phyloP scores from a whole-genome alignment of 2,797 vertebrate genomes.

The Serranus cabrilla region DNA sequence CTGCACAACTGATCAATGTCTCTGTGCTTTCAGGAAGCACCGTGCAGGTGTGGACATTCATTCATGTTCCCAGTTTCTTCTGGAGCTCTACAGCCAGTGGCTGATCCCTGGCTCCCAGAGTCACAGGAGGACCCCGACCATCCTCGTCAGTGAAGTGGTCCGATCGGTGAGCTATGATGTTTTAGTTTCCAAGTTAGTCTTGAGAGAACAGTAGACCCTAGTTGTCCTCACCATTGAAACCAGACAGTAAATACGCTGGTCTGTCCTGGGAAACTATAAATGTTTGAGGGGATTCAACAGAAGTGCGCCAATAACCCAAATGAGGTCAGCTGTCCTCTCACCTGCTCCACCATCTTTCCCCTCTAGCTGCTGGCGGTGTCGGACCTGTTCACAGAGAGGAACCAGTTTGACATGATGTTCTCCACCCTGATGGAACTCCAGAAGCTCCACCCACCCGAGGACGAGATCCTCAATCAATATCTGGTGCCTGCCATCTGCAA shows the following conservation, averaged over 20 bases:
- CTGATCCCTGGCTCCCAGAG: conserved; percentile 91
- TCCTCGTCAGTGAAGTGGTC: conserved; percentile 96
- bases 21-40: conserved; percentile 89
- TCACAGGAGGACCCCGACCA: conserved; percentile 92
- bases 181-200: neutral
- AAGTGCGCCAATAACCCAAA: neutral
- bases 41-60: conserved; percentile 98
- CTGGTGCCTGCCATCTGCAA: conserved; percentile 97
- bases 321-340: neutral
- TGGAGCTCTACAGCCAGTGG: conserved; percentile 98
- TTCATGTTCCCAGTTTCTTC: conserved; percentile 97
- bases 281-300: neutral
- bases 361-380: conserved; percentile 95
- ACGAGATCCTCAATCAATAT: conserved; percentile 97
- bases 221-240: neutral
- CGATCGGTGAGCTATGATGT: conserved; percentile 89
- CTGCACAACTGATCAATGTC: neutral
- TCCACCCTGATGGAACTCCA: conserved; percentile 93
- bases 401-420: conserved; percentile 99
- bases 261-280: neutral
- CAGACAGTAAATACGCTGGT: neutral
- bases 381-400: conserved; percentile 98
- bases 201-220: neutral
- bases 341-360: neutral
- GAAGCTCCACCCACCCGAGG: conserved; percentile 94